Conservation (phyloP, 2,113 vertebrate genomes). For the Mesembrinibis cayennensis region DNA sequence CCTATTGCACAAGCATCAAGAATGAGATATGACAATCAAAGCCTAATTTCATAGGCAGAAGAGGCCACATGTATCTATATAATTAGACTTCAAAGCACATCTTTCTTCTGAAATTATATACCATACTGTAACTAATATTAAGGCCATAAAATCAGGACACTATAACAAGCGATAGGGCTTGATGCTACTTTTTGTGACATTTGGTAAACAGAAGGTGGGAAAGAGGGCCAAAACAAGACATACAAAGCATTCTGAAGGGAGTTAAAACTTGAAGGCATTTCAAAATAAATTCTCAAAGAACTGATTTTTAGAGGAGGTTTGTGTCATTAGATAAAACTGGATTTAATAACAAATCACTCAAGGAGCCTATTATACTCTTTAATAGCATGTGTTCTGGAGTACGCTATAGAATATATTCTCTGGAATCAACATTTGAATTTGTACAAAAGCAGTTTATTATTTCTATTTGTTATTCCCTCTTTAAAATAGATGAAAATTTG, state of each 20-base stretch:
- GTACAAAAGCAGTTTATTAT: neutral
- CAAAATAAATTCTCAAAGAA: neutral
- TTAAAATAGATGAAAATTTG: conserved; percentile 19
- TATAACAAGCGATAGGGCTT: conserved; percentile 32
- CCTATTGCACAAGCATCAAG: conserved; percentile 69
- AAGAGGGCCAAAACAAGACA: neutral
- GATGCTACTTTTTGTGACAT: conserved; percentile 52
- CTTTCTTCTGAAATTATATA: conserved; percentile 36
- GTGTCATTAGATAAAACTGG: neutral
- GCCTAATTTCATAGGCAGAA: conserved; percentile 42
- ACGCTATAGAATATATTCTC: neutral
- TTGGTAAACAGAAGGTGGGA: neutral
- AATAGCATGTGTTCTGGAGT: neutral
- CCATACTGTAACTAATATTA: neutral
- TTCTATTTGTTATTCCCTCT: neutral
- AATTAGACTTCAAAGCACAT: conserved; percentile 48
- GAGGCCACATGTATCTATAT: conserved; percentile 13
- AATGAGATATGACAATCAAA: conserved; percentile 56
- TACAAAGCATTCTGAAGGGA: neutral
- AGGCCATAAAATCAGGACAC: conserved; percentile 50
- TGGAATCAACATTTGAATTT: neutral
- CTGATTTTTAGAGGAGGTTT: neutral
- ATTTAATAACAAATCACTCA: neutral
- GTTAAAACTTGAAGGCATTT: neutral
- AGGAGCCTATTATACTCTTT: neutral